Base-by-base conservation (phyloP, 2,888 invertebrate genomes). In the Arctia plantaginis region DNA sequence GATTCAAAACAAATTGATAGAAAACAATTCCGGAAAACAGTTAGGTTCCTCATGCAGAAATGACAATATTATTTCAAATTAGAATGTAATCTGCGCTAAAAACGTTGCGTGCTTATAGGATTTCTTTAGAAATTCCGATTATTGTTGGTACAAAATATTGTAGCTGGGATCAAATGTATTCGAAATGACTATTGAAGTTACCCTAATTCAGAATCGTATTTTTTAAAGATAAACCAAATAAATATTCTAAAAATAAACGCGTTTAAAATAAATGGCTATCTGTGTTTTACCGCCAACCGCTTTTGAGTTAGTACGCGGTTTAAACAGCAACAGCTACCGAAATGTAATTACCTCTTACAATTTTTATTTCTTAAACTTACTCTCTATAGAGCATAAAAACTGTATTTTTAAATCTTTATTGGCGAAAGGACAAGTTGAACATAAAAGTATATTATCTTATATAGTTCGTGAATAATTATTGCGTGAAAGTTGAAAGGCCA, bases 391-490 rank as follows among this genome's bases (percentile, higher is more conserved):
- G 47, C 8, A 23, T 23, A 30, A 35, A 66, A 59, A 41, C 35
- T 20, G 23, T 27, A 66, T 66, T 35, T 51, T 71, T 55, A 27
- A 35, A 41, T 35, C 47, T 41, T 72, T 66, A 75, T 77, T 72
- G 69, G 62, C 20, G 73, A 71, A 69, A 59, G 47, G 73, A 67
- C 47, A 67, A 47, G 35, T 69, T 27, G 66, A 74, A 69, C 75
- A 80, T 78, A 71, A 80, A 80, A 73, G 62, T 51, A 35, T 73
- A 69, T n/a, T n/a, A n/a, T 73, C 74, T 74, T 72, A 2, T 55
- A 55, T 12, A 55, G 72, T 79, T 82, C 76, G 66, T 75, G 75
- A 69, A 80, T 80, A 83, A 82, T 80, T 84, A 82, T 74, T 77
- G 66, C 51, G 69, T 62, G 74, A 71, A 77, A 82, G 77, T 77